Evolutionary conservation across 2,797 vertebrate species (phyloP).

Genomic region (Ciconia nigra): DNA sequence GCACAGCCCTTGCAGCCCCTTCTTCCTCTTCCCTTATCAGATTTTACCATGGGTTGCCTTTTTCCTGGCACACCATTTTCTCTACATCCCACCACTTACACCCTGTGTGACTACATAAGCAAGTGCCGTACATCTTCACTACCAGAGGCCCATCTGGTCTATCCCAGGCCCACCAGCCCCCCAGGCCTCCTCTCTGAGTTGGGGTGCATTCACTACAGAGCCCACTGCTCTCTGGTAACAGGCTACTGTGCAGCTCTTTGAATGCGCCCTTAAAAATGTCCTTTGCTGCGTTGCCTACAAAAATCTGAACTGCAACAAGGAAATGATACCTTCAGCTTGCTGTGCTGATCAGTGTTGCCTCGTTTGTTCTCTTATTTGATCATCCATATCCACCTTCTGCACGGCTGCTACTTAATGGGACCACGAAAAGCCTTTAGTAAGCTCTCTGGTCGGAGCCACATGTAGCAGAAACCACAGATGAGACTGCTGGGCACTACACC

Average conservation of each 20-base stretch:
- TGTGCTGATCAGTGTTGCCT: not conserved
- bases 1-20: not conserved
- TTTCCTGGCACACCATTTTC: not conserved
- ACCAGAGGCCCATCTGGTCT: not conserved
- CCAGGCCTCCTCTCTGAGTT: rapidly evolving
- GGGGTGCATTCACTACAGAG: not conserved
- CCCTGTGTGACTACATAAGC: not conserved
- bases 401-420: not conserved
- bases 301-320: not conserved
- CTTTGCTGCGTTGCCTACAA: not conserved
- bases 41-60: not conserved
- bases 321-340: not conserved
- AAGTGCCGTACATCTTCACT: not conserved
- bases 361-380: not conserved
- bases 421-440: not conserved
- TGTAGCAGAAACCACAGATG: not conserved
- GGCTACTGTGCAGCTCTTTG: not conserved
- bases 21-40: not conserved
- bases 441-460: not conserved
- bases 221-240: not conserved
- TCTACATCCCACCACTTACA: not conserved
- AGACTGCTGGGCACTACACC: not conserved
- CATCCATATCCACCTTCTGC: not conserved
- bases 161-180: not conserved
- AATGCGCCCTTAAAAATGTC: not conserved